Conservation (phyloP, 2,113 vertebrate genomes). For the Loxodonta africana region DNA sequence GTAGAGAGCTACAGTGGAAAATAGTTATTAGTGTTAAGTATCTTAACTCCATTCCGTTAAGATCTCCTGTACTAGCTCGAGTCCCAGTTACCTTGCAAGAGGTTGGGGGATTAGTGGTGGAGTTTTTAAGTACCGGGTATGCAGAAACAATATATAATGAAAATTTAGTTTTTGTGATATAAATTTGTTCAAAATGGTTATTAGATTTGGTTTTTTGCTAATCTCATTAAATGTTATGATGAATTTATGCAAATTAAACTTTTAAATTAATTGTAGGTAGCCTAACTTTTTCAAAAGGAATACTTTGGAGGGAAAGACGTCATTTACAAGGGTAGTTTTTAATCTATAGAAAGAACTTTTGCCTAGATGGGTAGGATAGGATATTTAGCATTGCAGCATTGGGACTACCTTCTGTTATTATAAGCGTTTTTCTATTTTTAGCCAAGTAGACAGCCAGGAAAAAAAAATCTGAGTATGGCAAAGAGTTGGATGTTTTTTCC, state of each 20-base stretch:
- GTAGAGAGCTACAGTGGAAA: background rate
- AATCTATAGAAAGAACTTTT: background rate
- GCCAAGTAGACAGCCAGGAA: background rate
- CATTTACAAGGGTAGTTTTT: background rate
- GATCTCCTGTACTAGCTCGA: background rate
- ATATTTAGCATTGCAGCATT: conserved; percentile 26
- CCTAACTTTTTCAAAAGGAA: background rate
- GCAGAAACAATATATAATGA: background rate
- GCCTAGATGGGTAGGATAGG: background rate
- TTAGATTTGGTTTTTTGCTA: background rate
- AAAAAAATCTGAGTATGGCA: background rate
- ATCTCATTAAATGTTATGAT: background rate
- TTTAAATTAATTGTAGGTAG: background rate
- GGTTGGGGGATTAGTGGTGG: background rate
- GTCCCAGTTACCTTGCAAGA: background rate
- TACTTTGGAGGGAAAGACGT: background rate
- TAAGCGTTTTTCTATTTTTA: conserved; percentile 57
- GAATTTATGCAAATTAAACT: background rate
- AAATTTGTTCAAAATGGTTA: background rate
- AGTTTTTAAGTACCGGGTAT: background rate
- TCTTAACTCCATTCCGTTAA: conserved; percentile 24
- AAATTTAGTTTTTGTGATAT: background rate
- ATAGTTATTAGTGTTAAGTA: background rate
- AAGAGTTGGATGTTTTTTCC: conserved; percentile 47
- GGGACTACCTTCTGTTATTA: background rate